Base-by-base conservation (phyloP, 2,888 invertebrate species). In the Alentia gelatinosa region DNA sequence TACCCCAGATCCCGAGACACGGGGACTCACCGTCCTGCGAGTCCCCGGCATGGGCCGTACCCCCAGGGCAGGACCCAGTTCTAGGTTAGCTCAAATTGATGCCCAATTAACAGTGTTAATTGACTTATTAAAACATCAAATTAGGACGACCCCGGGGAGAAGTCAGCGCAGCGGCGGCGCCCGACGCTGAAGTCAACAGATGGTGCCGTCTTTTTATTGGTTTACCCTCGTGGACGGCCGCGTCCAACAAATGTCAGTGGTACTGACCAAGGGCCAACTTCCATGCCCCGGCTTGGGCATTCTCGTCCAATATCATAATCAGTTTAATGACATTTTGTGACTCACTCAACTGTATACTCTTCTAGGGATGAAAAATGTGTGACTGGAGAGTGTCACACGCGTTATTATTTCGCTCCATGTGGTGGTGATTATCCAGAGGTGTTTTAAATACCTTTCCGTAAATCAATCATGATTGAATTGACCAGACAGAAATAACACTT, bases 41-140 rank as follows among this genome's bases (percentile, higher is more conserved):
- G 15, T 42, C 47, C 47, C 47, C 47, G 15, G 47, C 47, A 42
- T 12, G 47, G 47, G 9, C 33, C 26, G 3, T 9, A 68, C 68
- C 68, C 68, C 68, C 68, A 30, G 68, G 68, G 68, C 56, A 56
- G 5, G 56, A 12, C 68, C 30, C 26, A 4, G 26, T 26, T 68
- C 68, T 68, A 68, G 68, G 12, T 68, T 68, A 68, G 68, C 68
- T 26, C 33, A 26, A 68, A 68, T 68, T 68, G 68, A 26, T 26
- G 68, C 1, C 30, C 68, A 68, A 68, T 68, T 68, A 63, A 68
- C 68, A 30, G 4, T 30, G 33, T 68, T 68, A 68, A 68, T 68
- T 68, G 68, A 68, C 68, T 68, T 68, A 68, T 68, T 68, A 68
- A n/a, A 68, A 68, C 68, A 68, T 68, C 68, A 68, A 68, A 68